Conservation (phyloP, 2,888 invertebrate genomes). For the Agrochola macilenta region DNA sequence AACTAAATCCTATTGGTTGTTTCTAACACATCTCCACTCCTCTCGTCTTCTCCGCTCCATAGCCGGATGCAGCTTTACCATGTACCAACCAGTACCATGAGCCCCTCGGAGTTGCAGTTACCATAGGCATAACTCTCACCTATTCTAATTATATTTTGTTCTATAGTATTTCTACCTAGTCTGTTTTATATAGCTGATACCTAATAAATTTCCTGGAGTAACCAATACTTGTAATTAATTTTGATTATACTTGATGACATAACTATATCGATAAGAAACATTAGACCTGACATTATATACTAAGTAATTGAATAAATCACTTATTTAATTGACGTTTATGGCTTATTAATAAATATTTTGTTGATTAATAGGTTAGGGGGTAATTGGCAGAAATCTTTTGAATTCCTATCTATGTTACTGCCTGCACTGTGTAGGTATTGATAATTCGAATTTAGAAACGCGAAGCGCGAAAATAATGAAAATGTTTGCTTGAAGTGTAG, state of each 20-base stretch:
- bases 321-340: not conserved
- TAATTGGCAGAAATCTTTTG: not conserved
- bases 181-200: not conserved
- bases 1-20: too few relatives aligned
- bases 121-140: not conserved
- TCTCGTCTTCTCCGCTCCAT: too few relatives aligned
- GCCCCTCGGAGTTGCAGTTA: not conserved
- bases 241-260: not conserved
- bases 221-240: not conserved
- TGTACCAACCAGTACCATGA: not conserved
- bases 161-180: not conserved
- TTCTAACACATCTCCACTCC: too few relatives aligned
- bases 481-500: not conserved
- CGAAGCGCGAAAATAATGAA: not conserved
- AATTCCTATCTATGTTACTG: not conserved
- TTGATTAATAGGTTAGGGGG: not conserved
- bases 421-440: not conserved
- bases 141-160: not conserved
- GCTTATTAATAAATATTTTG: not conserved
- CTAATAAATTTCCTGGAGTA: not conserved
- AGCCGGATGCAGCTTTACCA: not conserved
- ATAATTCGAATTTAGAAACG: not conserved
- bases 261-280: not conserved
- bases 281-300: not conserved
- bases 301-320: not conserved